These are phyloP conservation scores for Drosophila trapezifrons DNA, from an alignment of 1,140 invertebrate genomes.

Conservation along the genomic window DNA sequence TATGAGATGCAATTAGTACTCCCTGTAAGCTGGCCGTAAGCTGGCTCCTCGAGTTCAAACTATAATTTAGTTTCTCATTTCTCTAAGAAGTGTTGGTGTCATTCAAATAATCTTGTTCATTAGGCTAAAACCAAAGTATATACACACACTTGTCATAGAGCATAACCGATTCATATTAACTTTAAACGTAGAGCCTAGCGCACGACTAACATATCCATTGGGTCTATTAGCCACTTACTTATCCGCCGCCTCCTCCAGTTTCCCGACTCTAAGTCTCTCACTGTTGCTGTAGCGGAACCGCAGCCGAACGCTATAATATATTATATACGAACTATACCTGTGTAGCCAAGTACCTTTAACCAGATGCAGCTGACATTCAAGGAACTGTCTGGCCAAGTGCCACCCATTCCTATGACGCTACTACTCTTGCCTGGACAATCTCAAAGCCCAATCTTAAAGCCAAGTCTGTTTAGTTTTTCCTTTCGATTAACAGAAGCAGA, in stretches of 20 bases:
- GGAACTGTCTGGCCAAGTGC: slow-evolving; percentile 14
- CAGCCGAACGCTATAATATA: slow-evolving; percentile 24
- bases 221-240: slow-evolving; percentile 61
- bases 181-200: slow-evolving; percentile 15
- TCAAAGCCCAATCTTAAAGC: slow-evolving; percentile 14
- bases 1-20: slow-evolving; percentile 18
- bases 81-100: slow-evolving; percentile 14
- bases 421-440: slow-evolving; percentile 62
- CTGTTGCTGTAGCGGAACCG: slow-evolving; percentile 50
- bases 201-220: slow-evolving; percentile 69
- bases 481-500: slow-evolving; percentile 22
- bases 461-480: slow-evolving; percentile 35
- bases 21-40: too few species aligned
- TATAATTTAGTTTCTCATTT: slow-evolving; percentile 9
- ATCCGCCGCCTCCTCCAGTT: slow-evolving; percentile 30
- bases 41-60: neutral
- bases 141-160: slow-evolving; percentile 8
- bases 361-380: slow-evolving; percentile 41
- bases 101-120: slow-evolving; percentile 27
- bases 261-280: slow-evolving; percentile 64
- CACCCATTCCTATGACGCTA: slow-evolving; percentile 7
- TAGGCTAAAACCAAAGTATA: slow-evolving; percentile 13
- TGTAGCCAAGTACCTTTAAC: slow-evolving; percentile 40
- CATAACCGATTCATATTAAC: slow-evolving; percentile 15
- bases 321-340: slow-evolving; percentile 31